Evolutionary conservation across 2,797 vertebrate genomes (phyloP), one percentile per base, ranked within the genome.

Genomic region (Spheniscus humboldti): DNA sequence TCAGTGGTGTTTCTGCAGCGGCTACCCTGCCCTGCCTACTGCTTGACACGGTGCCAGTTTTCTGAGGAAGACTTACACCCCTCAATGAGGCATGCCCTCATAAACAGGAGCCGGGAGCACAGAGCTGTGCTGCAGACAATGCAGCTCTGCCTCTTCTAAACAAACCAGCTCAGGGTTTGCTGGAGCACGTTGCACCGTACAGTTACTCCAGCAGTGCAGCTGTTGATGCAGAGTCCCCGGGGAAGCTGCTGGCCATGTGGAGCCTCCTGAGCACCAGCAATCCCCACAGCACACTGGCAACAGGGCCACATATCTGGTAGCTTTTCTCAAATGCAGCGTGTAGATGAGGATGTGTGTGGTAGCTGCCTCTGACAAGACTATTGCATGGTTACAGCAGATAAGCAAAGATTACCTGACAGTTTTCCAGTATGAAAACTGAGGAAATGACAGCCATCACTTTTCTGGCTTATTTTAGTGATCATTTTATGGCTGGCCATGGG

Each of bases 251-350:
- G 82, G 71, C n/a, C 2, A 3, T 9, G 39, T 39, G 56, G 17
- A 71, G 69, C n/a, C 48, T 75, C 69, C 33, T 63, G 67, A 63
- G 39, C 48, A 31, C 35, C 35, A 55, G 20, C 45, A 55, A 35
- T 59, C 7, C 56, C 30, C 25, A 13, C 39, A 76, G 56, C 27
- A 53, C 5, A 2, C 67, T 31, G 33, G 16, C 33, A 75, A 31
- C 11, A 33, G 43, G 10, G 13, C 47, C 5, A 3, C 0, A 1
- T 0, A 5, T 33, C 57, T 43, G n/a, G 25, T 13, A 68, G 20
- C 55, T 72, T 59, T 79, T 35, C 47, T 85, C 28, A 91, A 77
- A 72, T 10, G 18, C 28, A 43, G 18, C 3, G 1, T 13, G 3
- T 20, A 72, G 47, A 35, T 27, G 20, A 55, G 43, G 25, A 25